phyloP scores from a whole-genome alignment of 2,888 invertebrate genomes.

The Meandrusa payeni region DNA sequence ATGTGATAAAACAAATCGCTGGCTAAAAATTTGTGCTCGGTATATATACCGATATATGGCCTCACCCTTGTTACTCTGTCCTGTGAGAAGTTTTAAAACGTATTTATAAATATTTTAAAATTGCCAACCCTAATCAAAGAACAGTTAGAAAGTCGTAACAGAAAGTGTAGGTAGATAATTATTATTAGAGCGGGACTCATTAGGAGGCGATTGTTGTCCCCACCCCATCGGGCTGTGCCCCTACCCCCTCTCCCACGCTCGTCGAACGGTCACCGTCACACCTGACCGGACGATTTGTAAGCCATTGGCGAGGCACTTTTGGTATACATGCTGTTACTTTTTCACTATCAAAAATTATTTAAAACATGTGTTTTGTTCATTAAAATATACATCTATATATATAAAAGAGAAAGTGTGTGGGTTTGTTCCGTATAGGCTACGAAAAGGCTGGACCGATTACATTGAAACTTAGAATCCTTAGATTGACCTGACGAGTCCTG shows the following conservation, averaged over 20 bases:
- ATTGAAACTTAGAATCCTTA: no score
- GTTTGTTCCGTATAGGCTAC: no score
- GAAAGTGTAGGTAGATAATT: constrained; percentile 79
- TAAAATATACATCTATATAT: no score
- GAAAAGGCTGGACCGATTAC: no score
- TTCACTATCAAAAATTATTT: background rate
- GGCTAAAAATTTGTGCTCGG: no score
- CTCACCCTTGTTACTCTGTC: no score
- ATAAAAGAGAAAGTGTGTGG: no score
- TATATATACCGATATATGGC: no score
- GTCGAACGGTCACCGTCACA: constrained; percentile 48
- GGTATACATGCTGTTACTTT: constrained; percentile 44
- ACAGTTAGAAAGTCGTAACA: constrained; percentile 55
- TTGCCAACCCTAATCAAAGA: constrained; percentile 55
- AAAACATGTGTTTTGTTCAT: no score
- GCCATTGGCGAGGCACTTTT: constrained; percentile 56
- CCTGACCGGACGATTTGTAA: constrained; percentile 62
- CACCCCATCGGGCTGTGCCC: constrained; percentile 27
- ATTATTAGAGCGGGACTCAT: constrained; percentile 75
- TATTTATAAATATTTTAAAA: constrained; percentile 7
- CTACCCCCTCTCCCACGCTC: constrained; percentile 29
- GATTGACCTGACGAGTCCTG: no score
- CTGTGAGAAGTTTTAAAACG: no score
- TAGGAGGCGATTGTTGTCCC: constrained; percentile 73
- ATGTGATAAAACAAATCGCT: no score